A percentile compares a stretch with the other conserved stretches of the same genome.
Conservation (phyloP, 2,113 vertebrate species). For the Himantopus leucocephalus region DNA sequence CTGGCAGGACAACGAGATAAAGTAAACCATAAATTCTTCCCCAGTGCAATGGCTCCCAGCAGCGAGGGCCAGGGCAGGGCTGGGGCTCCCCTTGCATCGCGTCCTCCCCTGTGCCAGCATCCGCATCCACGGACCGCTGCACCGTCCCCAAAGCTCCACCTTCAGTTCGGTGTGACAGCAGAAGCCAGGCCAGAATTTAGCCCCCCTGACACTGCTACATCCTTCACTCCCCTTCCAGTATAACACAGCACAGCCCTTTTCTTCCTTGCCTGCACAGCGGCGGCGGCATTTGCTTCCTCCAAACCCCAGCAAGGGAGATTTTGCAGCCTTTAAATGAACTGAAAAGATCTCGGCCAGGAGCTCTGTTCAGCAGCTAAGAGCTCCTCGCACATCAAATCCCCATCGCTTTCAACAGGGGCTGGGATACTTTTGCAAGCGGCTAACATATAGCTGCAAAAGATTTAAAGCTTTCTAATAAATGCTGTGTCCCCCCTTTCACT, state of each 20-base stretch:
- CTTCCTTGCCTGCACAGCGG: not conserved
- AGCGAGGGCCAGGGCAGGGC: not conserved
- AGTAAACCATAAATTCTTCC: not conserved
- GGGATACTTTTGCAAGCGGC: not conserved
- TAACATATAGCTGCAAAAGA: constrained; percentile 12
- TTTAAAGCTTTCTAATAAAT: constrained; percentile 60
- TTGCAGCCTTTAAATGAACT: not conserved
- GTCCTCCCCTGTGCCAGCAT: not conserved
- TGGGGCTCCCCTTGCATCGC: not conserved
- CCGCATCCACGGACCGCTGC: not conserved
- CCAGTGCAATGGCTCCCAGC: not conserved
- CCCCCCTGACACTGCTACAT: not conserved
- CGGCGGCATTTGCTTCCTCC: not conserved
- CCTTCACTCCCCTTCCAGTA: not conserved
- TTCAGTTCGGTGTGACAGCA: not conserved
- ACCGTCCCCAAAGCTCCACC: not conserved
- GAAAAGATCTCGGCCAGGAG: not conserved
- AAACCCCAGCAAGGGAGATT: not conserved
- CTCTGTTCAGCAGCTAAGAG: not conserved
- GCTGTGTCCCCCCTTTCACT: not conserved
- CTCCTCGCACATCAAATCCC: not conserved
- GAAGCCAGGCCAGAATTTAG: not conserved
- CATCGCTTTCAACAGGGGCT: not conserved
- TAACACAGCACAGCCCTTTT: not conserved
- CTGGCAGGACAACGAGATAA: not conserved